Evolutionary conservation across 2,113 vertebrate species (phyloP).

Genomic region (Poecile atricapillus): DNA sequence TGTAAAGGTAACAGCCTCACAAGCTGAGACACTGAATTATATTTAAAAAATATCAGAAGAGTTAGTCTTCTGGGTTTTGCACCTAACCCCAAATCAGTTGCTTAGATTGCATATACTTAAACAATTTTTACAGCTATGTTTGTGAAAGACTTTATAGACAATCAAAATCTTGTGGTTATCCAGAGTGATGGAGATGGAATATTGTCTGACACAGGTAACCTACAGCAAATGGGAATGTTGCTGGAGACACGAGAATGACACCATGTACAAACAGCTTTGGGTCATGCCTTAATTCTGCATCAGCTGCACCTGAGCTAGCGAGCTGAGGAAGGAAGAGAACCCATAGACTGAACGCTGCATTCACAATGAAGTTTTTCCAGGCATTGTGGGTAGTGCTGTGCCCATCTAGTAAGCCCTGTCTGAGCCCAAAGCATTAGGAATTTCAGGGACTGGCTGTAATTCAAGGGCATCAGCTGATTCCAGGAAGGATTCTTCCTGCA

Average conservation of each 20-base stretch:
- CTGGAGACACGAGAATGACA: background rate
- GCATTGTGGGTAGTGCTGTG: background rate
- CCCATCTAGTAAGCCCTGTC: background rate
- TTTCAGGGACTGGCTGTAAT: background rate
- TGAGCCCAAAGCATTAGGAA: background rate
- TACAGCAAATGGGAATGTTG: background rate
- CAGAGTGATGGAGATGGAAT: background rate
- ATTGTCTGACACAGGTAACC: background rate
- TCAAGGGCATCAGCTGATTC: background rate
- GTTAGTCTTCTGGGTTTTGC: background rate
- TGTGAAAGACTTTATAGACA: background rate
- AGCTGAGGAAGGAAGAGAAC: background rate
- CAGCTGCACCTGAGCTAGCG: background rate
- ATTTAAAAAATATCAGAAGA: background rate
- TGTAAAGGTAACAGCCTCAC: background rate
- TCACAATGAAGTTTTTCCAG: background rate
- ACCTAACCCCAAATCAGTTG: background rate
- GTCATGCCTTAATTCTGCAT: background rate
- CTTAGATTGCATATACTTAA: background rate
- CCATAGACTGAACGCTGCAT: background rate
- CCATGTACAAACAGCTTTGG: rapidly evolving
- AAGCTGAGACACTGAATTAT: background rate
- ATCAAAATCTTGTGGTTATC: background rate
- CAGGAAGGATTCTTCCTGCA: background rate
- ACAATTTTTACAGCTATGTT: background rate